Percentiles rank a stretch among this genome's conserved stretches.
phyloP scores from a whole-genome alignment of 2,113 vertebrate genomes.

The Leptobrachium ailaonicum region DNA sequence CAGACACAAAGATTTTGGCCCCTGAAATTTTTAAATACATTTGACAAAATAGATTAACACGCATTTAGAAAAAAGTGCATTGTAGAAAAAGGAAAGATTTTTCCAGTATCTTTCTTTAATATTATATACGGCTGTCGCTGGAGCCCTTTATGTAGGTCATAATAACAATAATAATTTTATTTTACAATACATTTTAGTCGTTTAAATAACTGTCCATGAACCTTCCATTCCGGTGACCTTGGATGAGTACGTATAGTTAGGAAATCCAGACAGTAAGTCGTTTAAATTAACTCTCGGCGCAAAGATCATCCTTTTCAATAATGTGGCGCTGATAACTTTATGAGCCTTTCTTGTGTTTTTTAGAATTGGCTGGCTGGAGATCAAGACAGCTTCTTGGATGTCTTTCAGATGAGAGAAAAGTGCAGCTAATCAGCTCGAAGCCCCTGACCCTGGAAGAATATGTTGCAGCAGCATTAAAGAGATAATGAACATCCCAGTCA shows the following conservation, averaged over 20 bases:
- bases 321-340: conserved; percentile 36
- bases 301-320: conserved; percentile 42
- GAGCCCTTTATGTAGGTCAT: too few relatives aligned
- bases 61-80: too few relatives aligned
- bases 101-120: too few relatives aligned
- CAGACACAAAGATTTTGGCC: too few relatives aligned
- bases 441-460: conserved; percentile 39
- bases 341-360: conserved; percentile 25
- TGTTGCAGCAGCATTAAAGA: conserved; percentile 12
- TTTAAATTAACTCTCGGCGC: conserved; percentile 17
- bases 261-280: conserved; percentile 18
- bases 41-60: too few relatives aligned
- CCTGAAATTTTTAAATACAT: too few relatives aligned
- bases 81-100: too few relatives aligned
- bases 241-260: neutral
- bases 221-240: conserved; percentile 22
- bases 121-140: too few relatives aligned
- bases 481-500: conserved; percentile 18
- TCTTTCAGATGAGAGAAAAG: conserved; percentile 37
- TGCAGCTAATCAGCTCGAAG: conserved; percentile 36
- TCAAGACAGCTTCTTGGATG: conserved; percentile 43
- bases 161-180: too few relatives aligned
- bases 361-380: conserved; percentile 24
- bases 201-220: neutral
- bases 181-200: neutral